Evolutionary conservation across 2,797 vertebrate genomes (phyloP), one percentile per base, ranked within the genome.

Genomic region (Gymnoscopelus microlampas): DNA sequence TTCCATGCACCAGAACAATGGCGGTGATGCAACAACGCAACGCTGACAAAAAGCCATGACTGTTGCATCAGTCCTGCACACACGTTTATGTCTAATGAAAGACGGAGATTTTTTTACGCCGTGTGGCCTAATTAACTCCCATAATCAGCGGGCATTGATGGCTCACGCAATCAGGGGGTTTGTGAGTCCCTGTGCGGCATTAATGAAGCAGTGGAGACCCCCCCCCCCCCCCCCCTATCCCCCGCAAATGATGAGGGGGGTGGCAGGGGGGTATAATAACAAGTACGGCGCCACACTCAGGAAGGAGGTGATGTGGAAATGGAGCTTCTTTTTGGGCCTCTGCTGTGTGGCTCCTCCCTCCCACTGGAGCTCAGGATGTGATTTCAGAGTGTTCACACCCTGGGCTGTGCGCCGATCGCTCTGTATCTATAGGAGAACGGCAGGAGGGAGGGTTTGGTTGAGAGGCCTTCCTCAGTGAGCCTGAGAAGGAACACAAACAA

Each of bases 121-220:
- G 68, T 59, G 84, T 60, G 51, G 15, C 71, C 78, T 85, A 85
- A 90, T 91, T 88, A 92, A 83, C 84, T 85, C 75, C 58, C 57
- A 68, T 87, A 88, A 89, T 90, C 85, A 82, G 74, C 8, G 74
- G 19, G 83, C 79, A 86, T 82, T 86, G 85, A 88, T 79, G 83
- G 80, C 68, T 69, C 76, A 59, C 63, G 82, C 82, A 87, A 87
- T 87, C 80, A 72, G 77, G 54, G 14, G 73, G 62, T 77, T 84
- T 81, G 82, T 81, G 78, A 77, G 80, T 62, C 79, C 71, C 62
- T 1, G 62, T 62, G 63, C 61, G 81, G 79, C 70, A 72, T 85
- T 85, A 88, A 88, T 84, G 74, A 79, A 86, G 81, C 89, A 81
- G 85, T 79, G 72, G 84, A 87, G 81, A 78, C 73, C 75, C 80